Evolutionary conservation across 1,140 invertebrate genomes (phyloP).

Genomic region (Eriosoma lanigerum): DNA sequence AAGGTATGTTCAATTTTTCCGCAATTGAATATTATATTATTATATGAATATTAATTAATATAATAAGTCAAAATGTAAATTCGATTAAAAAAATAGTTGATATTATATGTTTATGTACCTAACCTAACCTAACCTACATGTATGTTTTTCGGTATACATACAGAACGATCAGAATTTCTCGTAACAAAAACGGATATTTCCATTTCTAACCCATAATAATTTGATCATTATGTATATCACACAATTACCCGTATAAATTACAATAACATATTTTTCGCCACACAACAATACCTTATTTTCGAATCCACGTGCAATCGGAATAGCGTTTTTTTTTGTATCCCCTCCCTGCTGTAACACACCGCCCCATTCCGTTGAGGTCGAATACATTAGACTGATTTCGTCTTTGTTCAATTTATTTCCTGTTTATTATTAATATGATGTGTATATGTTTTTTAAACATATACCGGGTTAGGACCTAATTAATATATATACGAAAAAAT

Average conservation of each 20-base stretch:
- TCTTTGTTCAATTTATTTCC: conserved; percentile 32
- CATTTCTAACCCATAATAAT: too few species aligned
- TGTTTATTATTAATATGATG: not conserved
- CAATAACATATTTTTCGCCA: too few species aligned
- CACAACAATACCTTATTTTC: not conserved
- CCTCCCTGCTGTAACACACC: too few species aligned
- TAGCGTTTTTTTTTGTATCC: not conserved
- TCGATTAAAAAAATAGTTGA: not conserved
- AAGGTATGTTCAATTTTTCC: conserved; percentile 6
- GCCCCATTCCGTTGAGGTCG: not conserved
- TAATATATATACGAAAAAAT: conserved; percentile 10
- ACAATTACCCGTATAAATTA: too few species aligned
- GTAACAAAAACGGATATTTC: too few species aligned
- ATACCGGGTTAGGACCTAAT: conserved; percentile 1
- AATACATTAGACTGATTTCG: conserved; percentile 37
- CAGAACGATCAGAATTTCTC: too few species aligned
- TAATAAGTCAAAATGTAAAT: conserved; percentile 31
- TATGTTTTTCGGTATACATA: too few species aligned
- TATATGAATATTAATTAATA: too few species aligned
- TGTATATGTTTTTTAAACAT: too few species aligned
- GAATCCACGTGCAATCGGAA: not conserved
- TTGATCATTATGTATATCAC: too few species aligned
- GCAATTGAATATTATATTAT: not conserved
- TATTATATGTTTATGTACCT: too few species aligned
- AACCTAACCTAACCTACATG: too few species aligned